These are phyloP conservation scores for Hyperoodon ampullatus DNA, from an alignment of 2,113 vertebrate genomes.

Conservation along the genomic window DNA sequence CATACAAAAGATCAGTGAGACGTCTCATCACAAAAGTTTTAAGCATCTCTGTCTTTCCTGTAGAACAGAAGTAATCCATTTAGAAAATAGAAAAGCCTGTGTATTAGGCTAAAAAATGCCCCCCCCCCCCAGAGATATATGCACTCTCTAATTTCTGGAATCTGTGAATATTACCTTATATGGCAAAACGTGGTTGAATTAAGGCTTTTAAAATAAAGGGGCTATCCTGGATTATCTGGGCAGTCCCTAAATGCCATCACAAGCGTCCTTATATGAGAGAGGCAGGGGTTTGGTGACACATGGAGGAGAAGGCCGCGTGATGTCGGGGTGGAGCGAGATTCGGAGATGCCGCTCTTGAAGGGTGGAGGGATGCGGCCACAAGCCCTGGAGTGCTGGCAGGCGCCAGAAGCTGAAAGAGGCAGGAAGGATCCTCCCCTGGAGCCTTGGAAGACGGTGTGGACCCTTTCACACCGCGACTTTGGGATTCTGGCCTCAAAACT, in stretches of 20 bases:
- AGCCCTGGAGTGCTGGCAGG: not conserved
- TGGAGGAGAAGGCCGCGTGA: not conserved
- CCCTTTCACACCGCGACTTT: not conserved
- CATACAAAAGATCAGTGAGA: not conserved
- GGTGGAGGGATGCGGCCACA: accelerated
- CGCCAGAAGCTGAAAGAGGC: not conserved
- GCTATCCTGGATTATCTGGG: not conserved
- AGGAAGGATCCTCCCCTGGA: not conserved
- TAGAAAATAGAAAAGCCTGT: not conserved
- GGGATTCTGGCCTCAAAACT: not conserved
- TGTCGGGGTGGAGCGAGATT: not conserved
- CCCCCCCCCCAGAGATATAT: no score
- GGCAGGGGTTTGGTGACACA: not conserved
- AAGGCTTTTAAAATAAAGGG: not conserved
- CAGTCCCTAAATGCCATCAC: no score
- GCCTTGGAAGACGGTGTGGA: not conserved
- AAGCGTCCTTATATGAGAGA: not conserved
- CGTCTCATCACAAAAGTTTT: accelerated
- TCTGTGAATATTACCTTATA: not conserved
- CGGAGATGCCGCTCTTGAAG: not conserved
- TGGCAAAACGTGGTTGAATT: not conserved
- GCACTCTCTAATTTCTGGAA: not conserved
- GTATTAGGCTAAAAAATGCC: no score
- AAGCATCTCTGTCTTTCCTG: no score
- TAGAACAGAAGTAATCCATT: accelerated